Evolutionary conservation across 2,113 vertebrate species (phyloP), one percentile per base, ranked within the genome.

Genomic region (Podarcis muralis): DNA sequence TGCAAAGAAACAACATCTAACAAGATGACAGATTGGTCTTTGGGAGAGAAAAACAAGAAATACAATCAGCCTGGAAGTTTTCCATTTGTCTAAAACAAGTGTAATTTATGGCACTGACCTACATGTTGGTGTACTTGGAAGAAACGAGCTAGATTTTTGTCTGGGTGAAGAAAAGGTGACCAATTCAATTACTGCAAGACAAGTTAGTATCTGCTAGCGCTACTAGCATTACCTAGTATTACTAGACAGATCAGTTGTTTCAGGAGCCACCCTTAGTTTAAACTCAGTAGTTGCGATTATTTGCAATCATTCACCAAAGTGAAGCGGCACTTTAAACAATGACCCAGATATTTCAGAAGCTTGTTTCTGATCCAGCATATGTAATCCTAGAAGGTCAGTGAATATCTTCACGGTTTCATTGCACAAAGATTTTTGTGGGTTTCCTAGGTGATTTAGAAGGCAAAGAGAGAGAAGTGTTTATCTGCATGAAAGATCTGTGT

Each of bases 381-480:
- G 37, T 69, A 81, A 90, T 32, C 77, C 82, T 68, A 82, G 92
- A 94, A 94, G 88, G 82, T 87, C 91, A 91, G 37, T 82, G 81
- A 68, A 87, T 15, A 15, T 89, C 66, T 90, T 92, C 91, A 84
- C 7, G 62, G 68, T 88, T 93, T 87, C 91, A 27, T 43, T 89
- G 76, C 66, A 75, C 30, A 81, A 85, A 88, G 23, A 77, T 82
- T 87, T 53, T 87, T 37, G 7, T 88, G 3, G 87, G 91, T 91
- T 71, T 83, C 72, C 53, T 90, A 1, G 1, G 66, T 22, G 40
- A 35, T 83, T 88, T 75, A 77, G 74, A 80, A 68, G 80, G 48
- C 85, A 90, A 89, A 65, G 27, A 81, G 35, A 90, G 87, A 84
- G 30, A 59, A 91, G 85, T 32, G 35, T 75, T 23, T 8, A 25